Conservation (phyloP, 2,888 invertebrate species). For the Chelonus formosanus region DNA sequence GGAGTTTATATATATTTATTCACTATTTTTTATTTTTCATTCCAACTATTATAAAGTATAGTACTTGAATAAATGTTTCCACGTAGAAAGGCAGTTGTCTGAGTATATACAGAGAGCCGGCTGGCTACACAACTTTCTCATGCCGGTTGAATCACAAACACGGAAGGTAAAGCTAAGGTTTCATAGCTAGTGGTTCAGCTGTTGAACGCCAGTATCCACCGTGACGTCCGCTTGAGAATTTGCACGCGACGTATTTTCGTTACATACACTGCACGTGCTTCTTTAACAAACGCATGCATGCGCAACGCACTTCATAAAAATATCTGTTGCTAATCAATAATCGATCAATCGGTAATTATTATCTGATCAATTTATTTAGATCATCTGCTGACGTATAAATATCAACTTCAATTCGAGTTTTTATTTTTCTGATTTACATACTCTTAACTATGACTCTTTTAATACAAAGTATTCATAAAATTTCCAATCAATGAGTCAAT, state of each 20-base stretch:
- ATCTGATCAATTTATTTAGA: no score
- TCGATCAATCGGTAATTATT: no score
- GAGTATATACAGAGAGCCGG: background rate
- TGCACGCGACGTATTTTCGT: slow-evolving; percentile 2
- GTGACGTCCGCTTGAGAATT: slow-evolving; percentile 7
- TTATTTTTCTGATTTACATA: no score
- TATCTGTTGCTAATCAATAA: no score
- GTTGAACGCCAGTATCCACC: slow-evolving; percentile 1
- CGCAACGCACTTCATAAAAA: background rate
- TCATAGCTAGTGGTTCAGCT: background rate
- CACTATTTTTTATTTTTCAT: background rate
- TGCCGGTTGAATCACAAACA: slow-evolving; percentile 39
- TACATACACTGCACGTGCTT: background rate
- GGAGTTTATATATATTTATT: no score
- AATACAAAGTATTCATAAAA: no score
- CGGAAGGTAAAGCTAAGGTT: slow-evolving; percentile 39
- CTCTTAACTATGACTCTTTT: no score
- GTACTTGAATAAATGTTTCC: slow-evolving; percentile 14
- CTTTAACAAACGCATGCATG: background rate
- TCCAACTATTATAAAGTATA: background rate
- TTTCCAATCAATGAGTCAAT: no score
- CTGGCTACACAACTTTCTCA: slow-evolving; percentile 48
- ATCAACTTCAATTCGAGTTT: no score
- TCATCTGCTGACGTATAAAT: no score
- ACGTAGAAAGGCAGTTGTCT: background rate